Evolutionary conservation across 2,888 invertebrate genomes (phyloP), one percentile per base, ranked within the genome.

Genomic region (Apotomis turbidana): DNA sequence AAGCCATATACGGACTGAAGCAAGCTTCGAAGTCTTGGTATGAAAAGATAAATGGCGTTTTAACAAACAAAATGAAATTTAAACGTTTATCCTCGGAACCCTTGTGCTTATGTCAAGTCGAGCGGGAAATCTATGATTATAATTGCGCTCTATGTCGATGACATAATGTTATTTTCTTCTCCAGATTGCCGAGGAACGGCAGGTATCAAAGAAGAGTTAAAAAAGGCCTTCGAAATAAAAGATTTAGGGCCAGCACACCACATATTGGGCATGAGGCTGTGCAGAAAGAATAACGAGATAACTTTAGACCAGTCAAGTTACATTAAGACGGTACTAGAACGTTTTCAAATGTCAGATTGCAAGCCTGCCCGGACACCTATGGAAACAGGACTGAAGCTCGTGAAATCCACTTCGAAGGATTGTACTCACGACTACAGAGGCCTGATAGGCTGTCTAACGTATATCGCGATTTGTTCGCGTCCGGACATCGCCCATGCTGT

Each of bases 81-180:
- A 57, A 12, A 46, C 72, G 41, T n/a, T 68, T 60, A 10, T 63
- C 59, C n/a, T 61, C 59, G 49, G 74, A 74, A 63, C 75, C n/a
- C 73, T 0, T 76, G 75, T 68, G 73, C 74, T 15, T 73, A 64
- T 66, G 36, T 59, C n/a, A 69, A 66, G 58, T 13, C 41, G 54
- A 5, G 38, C 12, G 49, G 13, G 49, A 46, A n/a, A 9, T 15
- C 54, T 41, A 41, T 41, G 2, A 68, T 68, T 0, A 64, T 76
- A 8, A 44, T 70, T 3, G 74, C 49, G 46, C 68, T 72, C 4
- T 77, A 62, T n/a, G 51, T 62, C 41, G 41, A 41, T 41, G 41
- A 9, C 15, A 60, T n/a, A 46, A 60, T 46, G 15, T 60, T 3
- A 27, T 54, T 54, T 54, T 54, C 27, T 57, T 57, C 10, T 0